Evolutionary conservation across 2,888 invertebrate genomes (phyloP), one percentile per base, ranked within the genome.

Genomic region (Phasia obesa): DNA sequence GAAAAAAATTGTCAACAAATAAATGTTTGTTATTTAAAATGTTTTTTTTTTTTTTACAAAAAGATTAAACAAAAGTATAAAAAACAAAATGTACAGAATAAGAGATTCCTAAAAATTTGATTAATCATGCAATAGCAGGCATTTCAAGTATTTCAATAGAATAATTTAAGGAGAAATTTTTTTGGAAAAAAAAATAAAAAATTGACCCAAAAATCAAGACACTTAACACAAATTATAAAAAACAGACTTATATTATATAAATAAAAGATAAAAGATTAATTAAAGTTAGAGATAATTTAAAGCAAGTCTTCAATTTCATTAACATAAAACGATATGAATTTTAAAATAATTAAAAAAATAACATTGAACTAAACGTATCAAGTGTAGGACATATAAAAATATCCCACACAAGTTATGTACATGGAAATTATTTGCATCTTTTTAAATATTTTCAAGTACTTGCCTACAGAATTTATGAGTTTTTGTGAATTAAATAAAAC

Each of bases 1-100:
- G 75, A 19, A 55, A 71, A 80, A 84, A 87, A 88, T 87, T 89
- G 89, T 88, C 88, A 88, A 87, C 87, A 88, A 70, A 59, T 42
- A 80, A 57, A 27, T 19, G 11, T 51, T 47, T n/a, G 0, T 42
- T 15, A 55, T 1, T 11, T 19, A 35, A 38, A 62, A 9, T 17
- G 25, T 38, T 0, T 13, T 5, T 27, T 27, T 5, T 27, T 27
- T 27, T 42, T 42, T 4, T 42, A 42, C 5, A n/a, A 42, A n/a
- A 15, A 15, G 38, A 4, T 13, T 42, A 2, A n/a, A 38, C 38
- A 42, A n/a, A n/a, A 13, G 15, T n/a, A 42, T 3, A 42, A n/a
- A 42, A n/a, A n/a, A 69, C 4, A 62, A 69, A 59, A 25, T n/a
- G 17, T 25, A 35, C 2, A 15, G n/a, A 25, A 17, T 35, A n/a